phyloP scores from a whole-genome alignment of 2,797 vertebrate species.

The Tolypeutes matacus region DNA sequence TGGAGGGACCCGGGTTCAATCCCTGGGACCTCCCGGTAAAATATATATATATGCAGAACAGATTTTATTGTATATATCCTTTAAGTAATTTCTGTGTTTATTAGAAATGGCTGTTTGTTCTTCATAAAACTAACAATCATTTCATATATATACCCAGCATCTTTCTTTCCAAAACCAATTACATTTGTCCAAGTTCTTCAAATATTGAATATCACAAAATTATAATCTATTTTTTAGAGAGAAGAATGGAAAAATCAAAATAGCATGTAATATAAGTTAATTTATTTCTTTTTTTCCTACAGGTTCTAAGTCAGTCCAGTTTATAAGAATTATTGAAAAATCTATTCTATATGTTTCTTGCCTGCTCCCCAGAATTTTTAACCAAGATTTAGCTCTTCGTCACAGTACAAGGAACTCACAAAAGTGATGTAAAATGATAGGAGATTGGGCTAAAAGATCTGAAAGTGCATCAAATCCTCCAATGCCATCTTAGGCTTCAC shows the following conservation, averaged over 20 bases:
- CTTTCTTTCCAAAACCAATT: background rate
- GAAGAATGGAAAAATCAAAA: background rate
- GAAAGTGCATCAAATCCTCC: background rate
- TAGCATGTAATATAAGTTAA: background rate
- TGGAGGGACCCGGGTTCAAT: too few relatives aligned
- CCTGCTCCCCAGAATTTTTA: background rate
- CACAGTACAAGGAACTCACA: background rate
- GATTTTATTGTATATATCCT: background rate
- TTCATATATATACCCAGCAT: background rate
- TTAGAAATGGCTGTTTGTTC: background rate
- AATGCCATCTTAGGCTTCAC: background rate
- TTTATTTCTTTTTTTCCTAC: background rate
- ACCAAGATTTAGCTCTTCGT: background rate
- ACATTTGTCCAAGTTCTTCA: conserved; percentile 14
- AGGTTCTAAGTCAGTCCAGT: background rate
- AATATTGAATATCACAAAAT: background rate
- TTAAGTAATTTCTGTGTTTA: background rate
- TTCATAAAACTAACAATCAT: background rate
- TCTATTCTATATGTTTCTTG: background rate
- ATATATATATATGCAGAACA: background rate
- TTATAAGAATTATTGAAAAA: conserved; percentile 11
- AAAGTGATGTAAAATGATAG: background rate
- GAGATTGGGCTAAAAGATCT: background rate
- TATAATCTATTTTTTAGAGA: background rate
- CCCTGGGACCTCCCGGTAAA: too few relatives aligned